Percentiles rank a stretch among this genome's conserved stretches.
Conservation (phyloP, 2,797 vertebrate species). For the Chelonia mydas region DNA sequence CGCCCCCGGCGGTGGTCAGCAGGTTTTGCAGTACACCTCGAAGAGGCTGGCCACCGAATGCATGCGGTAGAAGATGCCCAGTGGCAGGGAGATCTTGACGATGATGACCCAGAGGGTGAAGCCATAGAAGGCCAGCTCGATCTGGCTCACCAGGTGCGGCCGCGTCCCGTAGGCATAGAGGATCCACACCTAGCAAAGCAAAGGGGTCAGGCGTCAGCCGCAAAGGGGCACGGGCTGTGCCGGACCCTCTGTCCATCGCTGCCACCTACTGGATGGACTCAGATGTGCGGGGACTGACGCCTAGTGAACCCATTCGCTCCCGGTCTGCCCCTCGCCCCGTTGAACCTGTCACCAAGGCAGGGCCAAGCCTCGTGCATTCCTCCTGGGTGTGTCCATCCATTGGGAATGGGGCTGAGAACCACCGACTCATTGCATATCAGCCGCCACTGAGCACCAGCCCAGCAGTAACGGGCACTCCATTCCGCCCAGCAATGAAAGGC, state of each 20-base stretch:
- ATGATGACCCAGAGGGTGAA: slow-evolving; percentile 84
- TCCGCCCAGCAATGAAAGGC: too few relatives aligned
- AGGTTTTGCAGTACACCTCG: slow-evolving; percentile 81
- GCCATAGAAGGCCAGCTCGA: slow-evolving; percentile 83
- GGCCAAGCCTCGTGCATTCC: background rate
- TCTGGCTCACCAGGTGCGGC: slow-evolving; percentile 87
- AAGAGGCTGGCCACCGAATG: slow-evolving; percentile 89
- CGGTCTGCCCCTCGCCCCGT: too few relatives aligned
- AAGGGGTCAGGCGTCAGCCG: background rate
- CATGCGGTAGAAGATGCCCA: slow-evolving; percentile 90
- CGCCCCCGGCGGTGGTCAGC: background rate
- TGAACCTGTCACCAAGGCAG: background rate
- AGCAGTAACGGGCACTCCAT: too few relatives aligned
- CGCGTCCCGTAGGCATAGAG: slow-evolving; percentile 72
- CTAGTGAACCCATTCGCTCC: background rate
- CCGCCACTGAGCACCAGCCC: too few relatives aligned
- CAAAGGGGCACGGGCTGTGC: too few relatives aligned
- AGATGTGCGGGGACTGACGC: too few relatives aligned
- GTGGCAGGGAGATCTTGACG: slow-evolving; percentile 87
- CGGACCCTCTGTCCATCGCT: background rate
- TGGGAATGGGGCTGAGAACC: background rate
- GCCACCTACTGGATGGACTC: background rate
- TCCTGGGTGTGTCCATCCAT: background rate
- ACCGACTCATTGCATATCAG: background rate
- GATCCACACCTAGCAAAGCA: slow-evolving; percentile 85